A percentile compares a stretch with the other conserved stretches of the same genome.
phyloP scores from a whole-genome alignment of 53 echinoderm and acorn worm species.

The Glandiceps talaboti region DNA sequence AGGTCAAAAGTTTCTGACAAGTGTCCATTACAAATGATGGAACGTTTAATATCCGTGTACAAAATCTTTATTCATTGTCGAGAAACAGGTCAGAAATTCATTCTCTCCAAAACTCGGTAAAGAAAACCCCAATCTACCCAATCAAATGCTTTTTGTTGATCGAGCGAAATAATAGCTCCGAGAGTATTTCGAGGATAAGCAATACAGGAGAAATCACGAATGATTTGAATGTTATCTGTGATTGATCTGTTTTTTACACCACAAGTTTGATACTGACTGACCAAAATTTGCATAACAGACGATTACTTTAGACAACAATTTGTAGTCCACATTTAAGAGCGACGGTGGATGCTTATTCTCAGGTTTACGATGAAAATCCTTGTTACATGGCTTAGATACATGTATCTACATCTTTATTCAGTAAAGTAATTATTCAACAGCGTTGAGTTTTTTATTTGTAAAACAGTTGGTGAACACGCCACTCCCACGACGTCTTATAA shows the following conservation, averaged over 20 bases:
- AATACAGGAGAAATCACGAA: constrained; percentile 18
- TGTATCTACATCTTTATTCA: constrained; percentile 25
- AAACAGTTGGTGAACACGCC: background rate
- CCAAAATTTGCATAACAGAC: constrained; percentile 7
- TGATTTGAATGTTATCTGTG: constrained; percentile 2
- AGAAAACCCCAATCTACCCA: constrained; percentile 32
- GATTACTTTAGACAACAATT: constrained; percentile 28
- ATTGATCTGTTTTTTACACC: constrained; percentile 17
- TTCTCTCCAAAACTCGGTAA: constrained; percentile 6
- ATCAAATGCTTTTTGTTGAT: constrained; percentile 43
- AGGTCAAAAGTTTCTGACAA: constrained; percentile 16
- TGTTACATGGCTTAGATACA: background rate
- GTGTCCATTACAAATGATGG: constrained; percentile 18
- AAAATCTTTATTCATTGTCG: constrained; percentile 26
- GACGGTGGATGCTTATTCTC: constrained; percentile 26
- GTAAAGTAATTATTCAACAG: constrained; percentile 12
- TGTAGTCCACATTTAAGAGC: constrained; percentile 31
- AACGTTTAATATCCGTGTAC: constrained; percentile 22
- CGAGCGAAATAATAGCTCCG: constrained; percentile 16
- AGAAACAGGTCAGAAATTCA: constrained; percentile 25
- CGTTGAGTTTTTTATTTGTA: constrained; percentile 1
- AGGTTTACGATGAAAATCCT: background rate
- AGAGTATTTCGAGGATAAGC: constrained; percentile 10
- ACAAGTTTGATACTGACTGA: constrained; percentile 22
- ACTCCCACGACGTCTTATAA: constrained; percentile 20